Conservation (phyloP, 2,113 vertebrate species). For the Monopterus albus region DNA sequence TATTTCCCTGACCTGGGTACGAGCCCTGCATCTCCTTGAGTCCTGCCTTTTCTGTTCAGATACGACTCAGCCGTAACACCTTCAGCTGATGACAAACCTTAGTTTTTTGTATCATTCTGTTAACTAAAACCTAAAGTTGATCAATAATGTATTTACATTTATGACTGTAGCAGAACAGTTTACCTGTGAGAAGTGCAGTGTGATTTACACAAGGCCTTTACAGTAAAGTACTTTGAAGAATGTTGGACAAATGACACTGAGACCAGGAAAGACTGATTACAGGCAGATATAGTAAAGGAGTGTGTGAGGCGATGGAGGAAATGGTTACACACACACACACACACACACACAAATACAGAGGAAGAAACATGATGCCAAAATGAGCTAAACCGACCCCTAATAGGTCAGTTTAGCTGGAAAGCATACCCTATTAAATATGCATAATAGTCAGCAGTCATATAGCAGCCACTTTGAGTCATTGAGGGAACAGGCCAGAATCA, state of each 20-base stretch:
- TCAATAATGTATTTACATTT: too few relatives aligned
- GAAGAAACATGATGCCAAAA: constrained; percentile 33
- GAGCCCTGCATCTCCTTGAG: too few relatives aligned
- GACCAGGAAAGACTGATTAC: constrained; percentile 63
- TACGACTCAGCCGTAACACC: too few relatives aligned
- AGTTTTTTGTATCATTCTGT: too few relatives aligned
- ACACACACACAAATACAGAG: constrained; percentile 7
- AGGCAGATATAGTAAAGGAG: constrained; percentile 31
- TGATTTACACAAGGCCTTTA: constrained; percentile 60
- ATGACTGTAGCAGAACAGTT: constrained; percentile 1
- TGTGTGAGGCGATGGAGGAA: background rate
- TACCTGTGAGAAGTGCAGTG: constrained; percentile 23
- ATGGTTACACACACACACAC: constrained; percentile 1
- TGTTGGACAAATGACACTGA: constrained; percentile 65
- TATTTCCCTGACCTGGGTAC: too few relatives aligned
- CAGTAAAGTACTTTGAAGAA: constrained; percentile 56
- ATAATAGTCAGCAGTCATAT: constrained; percentile 51
- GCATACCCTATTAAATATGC: constrained; percentile 60
- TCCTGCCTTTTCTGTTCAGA: too few relatives aligned
- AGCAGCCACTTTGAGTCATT: constrained; percentile 7
- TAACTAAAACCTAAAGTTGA: too few relatives aligned
- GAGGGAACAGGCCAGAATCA: constrained; percentile 1
- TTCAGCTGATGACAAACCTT: too few relatives aligned
- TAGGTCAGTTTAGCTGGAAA: constrained; percentile 61
- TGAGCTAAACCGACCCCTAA: constrained; percentile 68